A percentile compares a stretch with the other conserved stretches of the same genome.
Conservation (phyloP, 1,140 invertebrate genomes). For the Batillaria attramentaria region DNA sequence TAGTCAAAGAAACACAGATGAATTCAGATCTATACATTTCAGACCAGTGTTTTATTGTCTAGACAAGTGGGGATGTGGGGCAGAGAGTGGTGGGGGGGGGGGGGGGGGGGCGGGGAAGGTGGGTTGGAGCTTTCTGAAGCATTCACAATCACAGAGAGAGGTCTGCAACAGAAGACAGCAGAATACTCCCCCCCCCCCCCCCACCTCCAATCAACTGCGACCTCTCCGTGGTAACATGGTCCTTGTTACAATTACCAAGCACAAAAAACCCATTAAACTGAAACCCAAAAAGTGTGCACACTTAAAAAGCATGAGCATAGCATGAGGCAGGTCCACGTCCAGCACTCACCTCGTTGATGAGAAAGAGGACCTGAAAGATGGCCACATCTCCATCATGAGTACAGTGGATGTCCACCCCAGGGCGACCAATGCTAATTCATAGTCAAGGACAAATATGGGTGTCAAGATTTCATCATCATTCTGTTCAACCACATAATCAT, state of each 20-base stretch:
- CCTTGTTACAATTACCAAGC: too few species aligned
- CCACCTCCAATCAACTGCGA: too few species aligned
- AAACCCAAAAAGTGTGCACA: neutral
- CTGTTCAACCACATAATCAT: neutral
- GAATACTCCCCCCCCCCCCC: too few species aligned
- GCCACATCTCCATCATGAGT: slow-evolving; percentile 82
- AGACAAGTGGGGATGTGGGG: too few species aligned
- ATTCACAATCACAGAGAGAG: too few species aligned
- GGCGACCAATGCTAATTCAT: slow-evolving; percentile 85
- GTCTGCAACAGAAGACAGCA: too few species aligned
- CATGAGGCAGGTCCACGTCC: too few species aligned
- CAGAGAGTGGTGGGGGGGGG: too few species aligned
- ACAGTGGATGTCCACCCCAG: slow-evolving; percentile 94
- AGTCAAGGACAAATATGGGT: slow-evolving; percentile 56
- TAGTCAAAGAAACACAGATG: slow-evolving; percentile 57
- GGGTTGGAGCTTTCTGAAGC: too few species aligned
- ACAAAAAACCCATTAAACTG: neutral
- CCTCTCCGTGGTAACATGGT: too few species aligned
- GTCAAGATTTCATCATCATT: neutral
- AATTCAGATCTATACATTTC: neutral
- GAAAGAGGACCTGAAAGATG: slow-evolving; percentile 92
- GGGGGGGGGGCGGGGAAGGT: too few species aligned
- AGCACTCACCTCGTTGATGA: slow-evolving; percentile 90
- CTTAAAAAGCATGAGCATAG: slow-evolving; percentile 3
- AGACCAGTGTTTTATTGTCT: too few species aligned